These are phyloP conservation scores for Mallotus villosus DNA, from an alignment of 2,797 vertebrate genomes.

Conservation along the genomic window DNA sequence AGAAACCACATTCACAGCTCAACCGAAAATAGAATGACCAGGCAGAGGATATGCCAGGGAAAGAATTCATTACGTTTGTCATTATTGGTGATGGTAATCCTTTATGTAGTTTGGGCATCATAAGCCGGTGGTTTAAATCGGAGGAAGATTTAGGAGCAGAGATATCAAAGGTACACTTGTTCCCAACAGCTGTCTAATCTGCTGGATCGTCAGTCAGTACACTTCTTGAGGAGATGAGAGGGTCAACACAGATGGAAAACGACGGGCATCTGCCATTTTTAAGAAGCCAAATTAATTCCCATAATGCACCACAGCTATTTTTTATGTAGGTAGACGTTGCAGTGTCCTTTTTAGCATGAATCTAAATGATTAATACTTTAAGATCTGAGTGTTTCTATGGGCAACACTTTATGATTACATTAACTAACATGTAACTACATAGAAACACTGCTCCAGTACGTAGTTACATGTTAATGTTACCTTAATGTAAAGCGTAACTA, in stretches of 20 bases:
- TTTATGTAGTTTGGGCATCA: background rate
- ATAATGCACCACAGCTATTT: too few species aligned
- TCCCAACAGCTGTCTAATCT: conserved; percentile 19
- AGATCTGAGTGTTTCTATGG: too few species aligned
- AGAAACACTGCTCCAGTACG: too few species aligned
- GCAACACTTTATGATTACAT: too few species aligned
- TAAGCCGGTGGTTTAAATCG: background rate
- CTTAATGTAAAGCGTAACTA: background rate
- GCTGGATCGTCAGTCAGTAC: background rate
- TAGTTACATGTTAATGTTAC: too few species aligned
- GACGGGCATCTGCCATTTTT: conserved; percentile 2
- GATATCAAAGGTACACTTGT: background rate
- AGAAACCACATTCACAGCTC: background rate
- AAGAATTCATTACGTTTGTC: conserved; percentile 1
- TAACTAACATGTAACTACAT: too few species aligned
- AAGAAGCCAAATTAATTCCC: background rate
- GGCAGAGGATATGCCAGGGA: background rate
- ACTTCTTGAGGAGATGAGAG: conserved; percentile 15
- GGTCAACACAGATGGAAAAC: conserved; percentile 20
- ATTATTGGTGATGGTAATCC: conserved; percentile 3
- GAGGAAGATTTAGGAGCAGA: background rate
- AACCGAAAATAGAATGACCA: background rate
- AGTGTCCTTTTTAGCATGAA: too few species aligned
- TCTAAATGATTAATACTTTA: too few species aligned
- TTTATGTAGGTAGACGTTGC: too few species aligned